Base-by-base conservation (phyloP, 2,113 vertebrate genomes). In the Onychostruthus taczanowskii region DNA sequence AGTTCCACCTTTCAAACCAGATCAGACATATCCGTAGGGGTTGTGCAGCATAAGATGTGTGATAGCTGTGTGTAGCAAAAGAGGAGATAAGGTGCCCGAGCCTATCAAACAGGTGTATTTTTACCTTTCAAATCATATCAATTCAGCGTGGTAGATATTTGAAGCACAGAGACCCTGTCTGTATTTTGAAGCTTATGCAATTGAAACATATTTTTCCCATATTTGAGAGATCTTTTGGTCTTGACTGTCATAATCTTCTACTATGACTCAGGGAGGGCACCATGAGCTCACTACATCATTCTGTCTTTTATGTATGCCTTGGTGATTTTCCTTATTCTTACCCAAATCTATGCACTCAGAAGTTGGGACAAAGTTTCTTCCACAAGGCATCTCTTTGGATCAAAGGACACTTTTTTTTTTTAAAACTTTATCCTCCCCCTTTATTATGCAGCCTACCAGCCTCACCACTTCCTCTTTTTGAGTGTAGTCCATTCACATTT, bases 291-390 rank as follows among this genome's bases (percentile, higher is more conserved):
- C 59, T 58, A 23, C 12, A 46, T 67, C 31, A 30, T 41, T 80
- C 67, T 49, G 9, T 39, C 84, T 87, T 67, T 81, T 59, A 77
- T 52, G 0, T 55, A 55, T 84, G 33, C 47, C 52, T 75, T 30
- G 44, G 39, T 67, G 58, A 37, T 61, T 91, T 81, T 89, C 41
- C 69, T 81, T 94, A 68, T 87, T 95, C 77, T 89, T 62, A 72
- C 41, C 44, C 82, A 52, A 76, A 73, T 73, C 44, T 66, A 10
- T 59, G 46, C 68, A 39, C 62, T 92, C 37, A 68, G 77, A 91
- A 95, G 81, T 14, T 56, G 77, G 89, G 80, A 89, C 49, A 79
- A 95, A 92, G 56, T 79, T 84, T 83, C 13, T 93, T 66, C 44
- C 53, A 70, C 30, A 90, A 92, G 69, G 30, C 63, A 18, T 49